Base-by-base conservation (phyloP, 2,797 vertebrate species). In the Cuculus canorus region DNA sequence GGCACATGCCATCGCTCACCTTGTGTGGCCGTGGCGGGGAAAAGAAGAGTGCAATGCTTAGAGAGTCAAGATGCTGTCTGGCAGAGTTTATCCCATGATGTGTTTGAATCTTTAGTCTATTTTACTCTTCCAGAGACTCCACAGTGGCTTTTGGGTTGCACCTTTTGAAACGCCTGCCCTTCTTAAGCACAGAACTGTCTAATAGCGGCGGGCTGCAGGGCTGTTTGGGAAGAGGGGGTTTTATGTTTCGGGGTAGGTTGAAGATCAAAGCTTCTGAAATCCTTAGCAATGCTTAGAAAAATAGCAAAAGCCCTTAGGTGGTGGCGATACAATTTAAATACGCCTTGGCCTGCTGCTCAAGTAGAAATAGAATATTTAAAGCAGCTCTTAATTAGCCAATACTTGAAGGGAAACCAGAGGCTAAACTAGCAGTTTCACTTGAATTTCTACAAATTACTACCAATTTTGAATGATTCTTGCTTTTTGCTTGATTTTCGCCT, bases 231-330 rank as follows among this genome's bases (percentile, higher is more conserved):
- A 76, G 21, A 64, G 21, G 15, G 32, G 14, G 25, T 81, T 64
- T 57, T 63, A 37, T 73, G 11, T 21, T 57, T 86, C 21, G 8
- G 21, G 32, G 39, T n/a, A 80, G 27, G 17, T 4, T 78, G 57
- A 64, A 89, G 69, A 56, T 89, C 41, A 94, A 87, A 93, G 65
- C 35, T 80, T 17, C 35, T 92, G 78, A 79, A 77, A 77, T 92
- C 68, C 33, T 77, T 24, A 39, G 63, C 28, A 68, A 57, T 70
- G 11, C 53, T 70, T 77, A 50, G 17, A 7, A 43, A 86, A 76
- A 69, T 78, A 54, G 10, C 10, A 8, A 2, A 54, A 77, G 17
- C 60, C 86, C 41, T 73, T 41, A 45, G 68, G 75, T 77, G 39
- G 17, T 71, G 21, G 10, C 48, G 61, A 30, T 2, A 0, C 54